Conservation (phyloP, 2,797 vertebrate species). For the Salarias fasciatus region DNA sequence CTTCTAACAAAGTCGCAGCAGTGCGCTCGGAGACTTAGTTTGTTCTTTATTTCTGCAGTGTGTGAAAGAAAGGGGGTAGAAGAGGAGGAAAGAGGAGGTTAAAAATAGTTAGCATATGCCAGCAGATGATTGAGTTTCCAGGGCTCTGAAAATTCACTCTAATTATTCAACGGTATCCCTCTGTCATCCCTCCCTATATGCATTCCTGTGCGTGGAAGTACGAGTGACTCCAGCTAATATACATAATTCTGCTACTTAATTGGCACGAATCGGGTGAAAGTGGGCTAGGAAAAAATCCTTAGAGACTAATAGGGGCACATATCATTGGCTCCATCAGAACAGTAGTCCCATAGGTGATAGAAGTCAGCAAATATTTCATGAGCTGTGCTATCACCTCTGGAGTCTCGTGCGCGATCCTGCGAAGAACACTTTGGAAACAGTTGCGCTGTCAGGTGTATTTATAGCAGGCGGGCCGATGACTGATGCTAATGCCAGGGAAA, state of each 20-base stretch:
- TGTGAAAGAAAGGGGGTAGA: constrained; percentile 52
- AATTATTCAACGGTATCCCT: constrained; percentile 93
- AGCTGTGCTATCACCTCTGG: constrained; percentile 84
- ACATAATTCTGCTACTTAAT: constrained; percentile 98
- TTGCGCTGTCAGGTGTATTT: constrained; percentile 84
- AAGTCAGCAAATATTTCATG: constrained; percentile 93
- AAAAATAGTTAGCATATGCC: constrained; percentile 89
- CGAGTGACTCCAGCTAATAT: constrained; percentile 93
- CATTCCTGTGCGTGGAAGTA: constrained; percentile 85
- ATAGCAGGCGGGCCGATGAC: constrained; percentile 83
- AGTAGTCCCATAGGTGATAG: constrained; percentile 91
- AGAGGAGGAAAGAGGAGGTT: constrained; percentile 78
- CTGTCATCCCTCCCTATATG: constrained; percentile 89
- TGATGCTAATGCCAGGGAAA: constrained; percentile 87
- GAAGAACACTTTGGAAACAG: constrained; percentile 74
- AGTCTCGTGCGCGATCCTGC: constrained; percentile 81
- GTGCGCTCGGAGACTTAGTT: constrained; percentile 65
- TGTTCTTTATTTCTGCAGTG: constrained; percentile 42
- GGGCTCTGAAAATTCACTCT: constrained; percentile 91
- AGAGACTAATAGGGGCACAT: constrained; percentile 92
- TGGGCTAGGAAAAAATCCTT: constrained; percentile 89
- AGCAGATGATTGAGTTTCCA: constrained; percentile 88
- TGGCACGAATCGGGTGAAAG: constrained; percentile 91
- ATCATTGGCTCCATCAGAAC: constrained; percentile 95
- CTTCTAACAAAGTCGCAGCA: constrained; percentile 37